phyloP scores from a whole-genome alignment of 2,888 invertebrate species.

The Phymatocera aterrima region DNA sequence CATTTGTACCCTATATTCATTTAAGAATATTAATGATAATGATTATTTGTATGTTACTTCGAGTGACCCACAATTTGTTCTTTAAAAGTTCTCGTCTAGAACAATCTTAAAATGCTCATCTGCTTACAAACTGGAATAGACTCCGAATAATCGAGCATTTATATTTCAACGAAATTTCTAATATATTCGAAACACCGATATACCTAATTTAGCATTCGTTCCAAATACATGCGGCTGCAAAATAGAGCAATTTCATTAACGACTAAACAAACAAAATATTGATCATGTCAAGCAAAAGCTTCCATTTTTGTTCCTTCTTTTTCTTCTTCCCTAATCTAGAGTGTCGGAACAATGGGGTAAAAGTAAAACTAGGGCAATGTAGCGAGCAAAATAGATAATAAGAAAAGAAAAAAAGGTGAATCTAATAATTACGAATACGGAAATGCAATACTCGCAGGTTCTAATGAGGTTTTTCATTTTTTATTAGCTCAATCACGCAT shows the following conservation, averaged over 20 bases:
- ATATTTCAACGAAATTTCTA: background rate
- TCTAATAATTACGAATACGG: conserved; percentile 6
- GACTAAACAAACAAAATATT: conserved; percentile 2
- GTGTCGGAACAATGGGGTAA: conserved; percentile 1
- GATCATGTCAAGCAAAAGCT: conserved; percentile 10
- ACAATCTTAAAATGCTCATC: conserved; percentile 4
- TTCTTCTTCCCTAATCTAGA: background rate
- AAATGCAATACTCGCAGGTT: conserved; percentile 8
- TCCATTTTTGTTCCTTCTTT: background rate
- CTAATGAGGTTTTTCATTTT: conserved; percentile 20
- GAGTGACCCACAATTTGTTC: background rate
- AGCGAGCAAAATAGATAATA: background rate
- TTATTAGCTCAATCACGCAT: conserved; percentile 25
- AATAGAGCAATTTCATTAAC: background rate
- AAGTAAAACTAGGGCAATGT: background rate
- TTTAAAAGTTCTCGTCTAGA: background rate
- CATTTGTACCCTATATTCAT: conserved; percentile 4
- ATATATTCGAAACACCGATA: background rate
- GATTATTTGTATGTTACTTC: background rate
- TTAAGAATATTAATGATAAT: background rate
- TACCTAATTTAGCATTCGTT: background rate
- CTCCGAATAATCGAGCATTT: background rate
- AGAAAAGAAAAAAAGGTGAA: background rate
- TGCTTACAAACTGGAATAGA: conserved; percentile 31
- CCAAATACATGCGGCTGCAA: background rate